Evolutionary conservation across 2,113 vertebrate species (phyloP).

Genomic region (Stigmatopora argus): DNA sequence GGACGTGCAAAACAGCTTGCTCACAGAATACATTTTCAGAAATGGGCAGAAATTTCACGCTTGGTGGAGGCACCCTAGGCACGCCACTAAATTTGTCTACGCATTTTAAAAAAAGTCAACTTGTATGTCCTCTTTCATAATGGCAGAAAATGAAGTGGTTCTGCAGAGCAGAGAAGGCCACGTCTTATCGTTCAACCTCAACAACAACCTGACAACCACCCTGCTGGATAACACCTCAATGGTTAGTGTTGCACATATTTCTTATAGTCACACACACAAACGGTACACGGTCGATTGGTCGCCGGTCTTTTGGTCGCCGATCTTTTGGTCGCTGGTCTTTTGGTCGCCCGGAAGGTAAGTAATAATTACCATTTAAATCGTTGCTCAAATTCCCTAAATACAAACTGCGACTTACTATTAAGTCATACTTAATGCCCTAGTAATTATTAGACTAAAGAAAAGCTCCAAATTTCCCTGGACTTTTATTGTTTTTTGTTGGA

Average conservation of each 20-base stretch:
- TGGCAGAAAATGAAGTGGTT: conserved; percentile 68
- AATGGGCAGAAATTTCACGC: background rate
- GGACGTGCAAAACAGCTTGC: background rate
- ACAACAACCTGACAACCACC: conserved; percentile 60
- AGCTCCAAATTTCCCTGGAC: too few species aligned
- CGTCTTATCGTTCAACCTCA: conserved; percentile 64
- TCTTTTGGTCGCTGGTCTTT: too few species aligned
- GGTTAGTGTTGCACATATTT: conserved; percentile 58
- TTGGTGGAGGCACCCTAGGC: background rate
- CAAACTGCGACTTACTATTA: too few species aligned
- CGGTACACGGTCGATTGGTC: background rate
- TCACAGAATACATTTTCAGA: background rate
- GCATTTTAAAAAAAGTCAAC: background rate
- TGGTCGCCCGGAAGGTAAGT: too few species aligned
- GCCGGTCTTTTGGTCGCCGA: too few species aligned
- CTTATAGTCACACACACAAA: background rate
- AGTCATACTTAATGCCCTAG: too few species aligned
- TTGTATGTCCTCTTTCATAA: background rate
- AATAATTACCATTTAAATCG: too few species aligned
- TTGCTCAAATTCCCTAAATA: too few species aligned
- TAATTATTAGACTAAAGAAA: too few species aligned
- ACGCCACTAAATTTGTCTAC: background rate
- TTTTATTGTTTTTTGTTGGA: too few species aligned
- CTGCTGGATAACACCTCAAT: conserved; percentile 76
- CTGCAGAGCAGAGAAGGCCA: conserved; percentile 68